Percentiles rank a stretch among this genome's conserved stretches.
These are phyloP conservation scores for Galaxea fascicularis DNA, from an alignment of 92 coral and sea anemone genomes.

Conservation along the genomic window DNA sequence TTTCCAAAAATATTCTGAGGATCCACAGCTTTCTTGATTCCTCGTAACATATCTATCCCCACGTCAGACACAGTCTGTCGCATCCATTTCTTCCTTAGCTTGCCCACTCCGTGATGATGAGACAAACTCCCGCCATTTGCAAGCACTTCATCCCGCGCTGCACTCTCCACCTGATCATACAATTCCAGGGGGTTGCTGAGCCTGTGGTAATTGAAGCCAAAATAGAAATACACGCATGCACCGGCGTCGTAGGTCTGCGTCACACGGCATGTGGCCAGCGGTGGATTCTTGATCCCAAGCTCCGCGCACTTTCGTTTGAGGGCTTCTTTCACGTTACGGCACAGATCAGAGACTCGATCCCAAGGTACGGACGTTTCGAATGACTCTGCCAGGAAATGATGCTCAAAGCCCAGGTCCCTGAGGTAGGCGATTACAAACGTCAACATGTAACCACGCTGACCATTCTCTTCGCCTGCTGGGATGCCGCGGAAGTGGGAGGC, in stretches of 20 bases:
- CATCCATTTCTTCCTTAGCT: conserved; percentile 96
- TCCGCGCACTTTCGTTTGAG: conserved; percentile 89
- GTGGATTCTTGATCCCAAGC: conserved; percentile 85
- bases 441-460: conserved; percentile 95
- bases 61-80: conserved; percentile 87
- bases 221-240: conserved; percentile 98
- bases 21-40: conserved; percentile 86
- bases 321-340: conserved; percentile 91
- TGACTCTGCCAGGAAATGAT: conserved; percentile 92
- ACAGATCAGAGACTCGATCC: conserved; percentile 91
- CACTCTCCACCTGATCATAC: conserved; percentile 83
- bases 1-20: conserved; percentile 96
- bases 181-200: conserved; percentile 77
- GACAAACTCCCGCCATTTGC: conserved; percentile 98
- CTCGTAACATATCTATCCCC: conserved; percentile 87
- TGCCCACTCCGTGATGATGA: conserved; percentile 98
- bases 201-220: conserved; percentile 93
- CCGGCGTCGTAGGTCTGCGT: conserved; percentile 98
- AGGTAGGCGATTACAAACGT: conserved; percentile 97
- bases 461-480: conserved; percentile 97
- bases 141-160: conserved; percentile 93
- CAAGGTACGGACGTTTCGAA: conserved; percentile 98
- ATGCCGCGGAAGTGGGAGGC: conserved; percentile 91
- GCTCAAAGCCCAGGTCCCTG: conserved; percentile 91
- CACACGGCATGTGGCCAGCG: conserved; percentile 93